These are phyloP conservation scores for Ammodramus savannarum DNA, from an alignment of 2,113 vertebrate species.

Conservation along the genomic window DNA sequence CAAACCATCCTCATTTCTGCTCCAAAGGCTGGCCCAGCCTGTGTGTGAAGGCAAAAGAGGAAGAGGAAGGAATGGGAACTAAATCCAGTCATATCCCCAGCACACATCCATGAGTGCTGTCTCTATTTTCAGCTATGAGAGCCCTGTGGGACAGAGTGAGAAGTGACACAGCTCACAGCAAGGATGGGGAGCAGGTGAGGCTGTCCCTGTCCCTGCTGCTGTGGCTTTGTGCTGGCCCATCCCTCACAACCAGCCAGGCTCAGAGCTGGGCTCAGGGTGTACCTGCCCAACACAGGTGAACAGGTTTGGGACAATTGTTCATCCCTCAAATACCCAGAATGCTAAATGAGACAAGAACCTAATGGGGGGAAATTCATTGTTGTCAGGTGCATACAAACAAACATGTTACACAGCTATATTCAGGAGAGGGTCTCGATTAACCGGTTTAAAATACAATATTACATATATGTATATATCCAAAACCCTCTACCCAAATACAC, in stretches of 20 bases:
- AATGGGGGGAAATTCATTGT: background rate
- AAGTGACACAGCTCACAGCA: background rate
- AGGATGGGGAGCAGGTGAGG: background rate
- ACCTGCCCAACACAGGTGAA: background rate
- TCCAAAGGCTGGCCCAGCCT: background rate
- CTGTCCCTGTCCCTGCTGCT: background rate
- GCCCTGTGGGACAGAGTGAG: background rate
- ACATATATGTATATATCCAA: background rate
- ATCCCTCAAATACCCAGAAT: background rate
- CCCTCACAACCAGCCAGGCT: background rate
- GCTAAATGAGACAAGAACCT: background rate
- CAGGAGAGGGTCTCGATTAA: background rate
- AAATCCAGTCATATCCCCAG: background rate
- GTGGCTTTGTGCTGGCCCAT: background rate
- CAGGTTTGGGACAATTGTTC: background rate
- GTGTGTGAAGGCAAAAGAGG: background rate
- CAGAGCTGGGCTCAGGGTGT: background rate
- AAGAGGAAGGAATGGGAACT: background rate
- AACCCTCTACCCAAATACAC: background rate
- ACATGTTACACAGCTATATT: background rate
- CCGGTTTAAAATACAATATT: background rate
- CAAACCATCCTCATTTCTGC: background rate
- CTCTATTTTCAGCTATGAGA: background rate
- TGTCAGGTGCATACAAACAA: constrained; percentile 2
- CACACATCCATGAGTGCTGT: background rate